Evolutionary conservation across 2,797 vertebrate genomes (phyloP), one percentile per base, ranked within the genome.

Genomic region (Lagodon rhomboides): DNA sequence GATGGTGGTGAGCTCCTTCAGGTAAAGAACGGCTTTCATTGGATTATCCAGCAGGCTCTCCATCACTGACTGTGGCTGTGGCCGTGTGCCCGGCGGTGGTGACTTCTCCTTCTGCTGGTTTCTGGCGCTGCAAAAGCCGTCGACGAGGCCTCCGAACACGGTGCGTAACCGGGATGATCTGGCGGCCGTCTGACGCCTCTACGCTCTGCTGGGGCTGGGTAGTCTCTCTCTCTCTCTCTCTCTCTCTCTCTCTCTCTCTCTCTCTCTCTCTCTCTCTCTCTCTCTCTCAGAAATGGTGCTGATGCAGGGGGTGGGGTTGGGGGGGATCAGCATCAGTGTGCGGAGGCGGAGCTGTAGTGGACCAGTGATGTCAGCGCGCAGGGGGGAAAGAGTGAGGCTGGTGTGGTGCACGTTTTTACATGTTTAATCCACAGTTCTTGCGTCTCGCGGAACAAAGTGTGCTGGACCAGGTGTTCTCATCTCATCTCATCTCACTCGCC

Each of bases 1-100:
- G 93, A 98, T 98, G 84, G 97, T 97, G 84, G 98, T 99, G 84
- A 99, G 96, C 91, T 98, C 98, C 94, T 98, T 98, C 91, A 99
- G 96, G 92, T 99, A 99, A 46, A 99, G 97, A 79, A 99, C 98
- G 65, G 98, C 98, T 91, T 98, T 98, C 96, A 99, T 98, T 66
- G 98, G 98, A 88, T 98, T 99, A 94, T 99, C 98, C 94, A 99
- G 95, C 96, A 99, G 96, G 96, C 97, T 99, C 97, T 98, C 98
- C 97, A 98, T 99, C 86, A 95, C 94, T 91, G 78, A 77, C 38
- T 83, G 80, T 62, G n/a, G 76, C 86, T 79, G 80, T 55, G 86
- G 82, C 84, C 70, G 89, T 73, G 75, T 63, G 62, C 77, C 77
- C 77, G 75, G 77, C 84, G 72, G 1, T 53, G 82, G 18, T 58